Base-by-base conservation (phyloP, 2,113 vertebrate genomes). In the Loxodonta africana region DNA sequence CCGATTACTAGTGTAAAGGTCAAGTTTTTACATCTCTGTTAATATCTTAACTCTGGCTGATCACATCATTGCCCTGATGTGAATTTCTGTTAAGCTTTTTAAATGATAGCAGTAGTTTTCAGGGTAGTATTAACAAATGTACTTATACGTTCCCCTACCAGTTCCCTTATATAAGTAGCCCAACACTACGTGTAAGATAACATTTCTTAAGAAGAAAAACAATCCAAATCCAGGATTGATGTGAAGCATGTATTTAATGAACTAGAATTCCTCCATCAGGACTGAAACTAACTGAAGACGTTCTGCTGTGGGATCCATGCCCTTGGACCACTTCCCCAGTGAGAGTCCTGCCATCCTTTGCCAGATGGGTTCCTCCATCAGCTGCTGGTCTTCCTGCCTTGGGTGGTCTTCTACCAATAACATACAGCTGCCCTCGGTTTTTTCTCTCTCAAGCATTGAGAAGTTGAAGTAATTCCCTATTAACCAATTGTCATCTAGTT, bases 231-330 rank as follows among this genome's bases (percentile, higher is more conserved):
- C 46, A 4, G 41, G 57, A 33, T 82, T 41, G 69, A 9, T 8
- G 5, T 18, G 6, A 46, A 74, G n/a, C 73, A 37, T 1, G 0
- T 1, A 0, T 21, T 41, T 33, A 8, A 2, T 4, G 11, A 48
- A 30, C 37, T 14, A 1, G 82, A 46, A 18, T 48, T 51, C 46
- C 73, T 37, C 41, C 10, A 17, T 76, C 48, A 18, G 48, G 37
- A n/a, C 21, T 46, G 48, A 21, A 48, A 48, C 30, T 5, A 2
- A 14, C 23, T 44, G 37, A 33, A 8, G 21, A n/a, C 18, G 5
- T 33, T n/a, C 20, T 2, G 1, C n/a, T 9, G 1, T 28, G 46
- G 26, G 26, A 2, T 60, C 37, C 2, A 0, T 7, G 46, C n/a
- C 2, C 30, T 0, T 0, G 18, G 28, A 18, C 77, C 0, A 6